Conservation (phyloP, 92 coral and sea anemone genomes). For the Porites evermanni region DNA sequence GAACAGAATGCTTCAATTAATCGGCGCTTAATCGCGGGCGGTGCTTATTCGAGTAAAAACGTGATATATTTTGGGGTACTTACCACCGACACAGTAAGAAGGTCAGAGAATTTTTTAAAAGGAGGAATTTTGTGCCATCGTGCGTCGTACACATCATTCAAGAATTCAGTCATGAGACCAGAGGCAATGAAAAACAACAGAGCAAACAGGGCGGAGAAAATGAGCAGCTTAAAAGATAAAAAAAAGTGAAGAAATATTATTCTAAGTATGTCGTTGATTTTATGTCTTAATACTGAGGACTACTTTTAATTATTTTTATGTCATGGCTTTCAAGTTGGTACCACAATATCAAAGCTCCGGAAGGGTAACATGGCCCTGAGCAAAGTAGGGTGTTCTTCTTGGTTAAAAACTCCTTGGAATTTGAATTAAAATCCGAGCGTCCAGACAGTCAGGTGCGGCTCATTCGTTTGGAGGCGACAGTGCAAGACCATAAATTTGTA, state of each 20-base stretch:
- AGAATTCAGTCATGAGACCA: conserved; percentile 5
- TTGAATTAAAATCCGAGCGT: conserved; percentile 34
- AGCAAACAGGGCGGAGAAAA: conserved; percentile 14
- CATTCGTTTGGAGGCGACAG: neutral
- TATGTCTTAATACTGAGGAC: too few relatives aligned
- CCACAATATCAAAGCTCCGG: too few relatives aligned
- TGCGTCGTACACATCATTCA: neutral
- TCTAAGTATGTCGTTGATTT: neutral
- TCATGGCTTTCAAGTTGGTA: too few relatives aligned
- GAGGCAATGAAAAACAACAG: conserved; percentile 20
- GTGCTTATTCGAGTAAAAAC: too few relatives aligned
- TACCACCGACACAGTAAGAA: conserved; percentile 21
- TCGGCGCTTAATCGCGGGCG: too few relatives aligned
- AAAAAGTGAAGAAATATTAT: neutral
- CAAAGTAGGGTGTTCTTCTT: conserved; percentile 38
- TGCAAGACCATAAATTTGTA: conserved; percentile 4
- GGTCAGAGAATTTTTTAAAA: neutral
- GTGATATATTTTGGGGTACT: neutral
- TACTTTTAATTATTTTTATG: too few relatives aligned
- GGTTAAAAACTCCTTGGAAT: conserved; percentile 32
- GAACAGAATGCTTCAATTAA: too few relatives aligned
- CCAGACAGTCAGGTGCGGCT: neutral
- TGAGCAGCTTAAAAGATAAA: neutral
- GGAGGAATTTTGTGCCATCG: neutral
- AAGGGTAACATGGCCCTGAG: conserved; percentile 38